A percentile compares a stretch with the other conserved stretches of the same genome.
Conservation (phyloP, 2,888 invertebrate genomes). For the Nemurella pictetii region DNA sequence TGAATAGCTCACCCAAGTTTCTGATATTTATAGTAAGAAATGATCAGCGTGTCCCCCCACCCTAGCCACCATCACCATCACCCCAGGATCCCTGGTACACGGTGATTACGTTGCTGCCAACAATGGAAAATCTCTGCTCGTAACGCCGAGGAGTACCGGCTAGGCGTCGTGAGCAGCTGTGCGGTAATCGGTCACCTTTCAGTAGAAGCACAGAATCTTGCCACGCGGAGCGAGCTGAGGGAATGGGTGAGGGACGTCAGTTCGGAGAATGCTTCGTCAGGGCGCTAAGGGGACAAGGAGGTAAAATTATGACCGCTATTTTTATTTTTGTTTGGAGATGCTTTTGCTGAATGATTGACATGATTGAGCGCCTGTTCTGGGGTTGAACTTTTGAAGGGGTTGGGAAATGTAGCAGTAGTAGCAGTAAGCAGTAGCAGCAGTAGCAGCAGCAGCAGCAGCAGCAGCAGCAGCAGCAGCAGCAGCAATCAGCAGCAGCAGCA, state of each 20-base stretch:
- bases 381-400: background rate
- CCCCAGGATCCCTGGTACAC: background rate
- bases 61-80: no score
- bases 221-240: background rate
- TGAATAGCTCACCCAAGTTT: background rate
- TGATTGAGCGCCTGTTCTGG: no score
- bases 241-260: background rate
- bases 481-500: no score
- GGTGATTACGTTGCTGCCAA: background rate
- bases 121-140: background rate
- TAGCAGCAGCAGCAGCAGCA: no score
- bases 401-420: no score
- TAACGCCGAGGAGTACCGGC: background rate
- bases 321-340: background rate
- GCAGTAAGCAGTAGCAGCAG: no score
- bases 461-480: no score
- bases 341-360: no score
- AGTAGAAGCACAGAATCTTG: no score
- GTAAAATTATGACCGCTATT: background rate
- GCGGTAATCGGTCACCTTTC: background rate
- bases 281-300: background rate
- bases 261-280: background rate
- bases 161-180: background rate
- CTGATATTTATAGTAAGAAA: conserved; percentile 1
- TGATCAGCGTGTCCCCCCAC: background rate